Evolutionary conservation across 2,797 vertebrate species (phyloP), one percentile per base, ranked within the genome.

Genomic region (Danio kyathit): DNA sequence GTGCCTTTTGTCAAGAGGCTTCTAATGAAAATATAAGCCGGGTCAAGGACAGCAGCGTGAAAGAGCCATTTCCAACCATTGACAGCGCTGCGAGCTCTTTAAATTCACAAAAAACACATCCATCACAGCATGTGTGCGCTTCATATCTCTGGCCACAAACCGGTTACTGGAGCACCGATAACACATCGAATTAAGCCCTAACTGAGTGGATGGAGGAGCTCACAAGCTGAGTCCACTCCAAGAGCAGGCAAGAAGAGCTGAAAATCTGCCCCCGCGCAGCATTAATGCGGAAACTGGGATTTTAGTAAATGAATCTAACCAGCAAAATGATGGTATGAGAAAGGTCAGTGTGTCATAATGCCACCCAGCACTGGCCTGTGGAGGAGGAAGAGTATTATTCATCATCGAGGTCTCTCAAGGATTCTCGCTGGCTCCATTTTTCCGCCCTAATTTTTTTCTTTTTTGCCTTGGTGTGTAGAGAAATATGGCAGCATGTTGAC

Each of bases 401-500:
- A 85, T 85, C 83, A 86, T 77, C 52, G 19, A 1, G 48, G 73
- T 79, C 82, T 83, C 81, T 83, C 64, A 52, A 72, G 84, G 60
- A 74, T 86, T 86, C 75, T 69, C 19, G 17, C 80, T 46, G 48
- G 66, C 73, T 46, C 66, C 8, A 79, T 84, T 78, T 80, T 72
- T 79, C 79, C 72, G 83, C 79, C 84, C 85, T 57, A 85, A 74
- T 86, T 85, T 86, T n/a, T 70, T 51, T 71, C n/a, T n/a, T n/a
- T n/a, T n/a, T n/a, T n/a, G n/a, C 77, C 66, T 76, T 61, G 66
- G 60, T 21, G 81, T 48, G 5, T 65, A 76, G 76, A 86, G 82
- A 88, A 85, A 88, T 87, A 84, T 86, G 70, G 81, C 82, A 80
- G 72, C 76, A 77, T 78, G 83, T 83, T 86, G 84, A 83, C 81